A percentile compares a stretch with the other conserved stretches of the same genome.
These are phyloP conservation scores for Eudorcas thomsonii DNA, from an alignment of 2,113 vertebrate genomes.

Conservation along the genomic window DNA sequence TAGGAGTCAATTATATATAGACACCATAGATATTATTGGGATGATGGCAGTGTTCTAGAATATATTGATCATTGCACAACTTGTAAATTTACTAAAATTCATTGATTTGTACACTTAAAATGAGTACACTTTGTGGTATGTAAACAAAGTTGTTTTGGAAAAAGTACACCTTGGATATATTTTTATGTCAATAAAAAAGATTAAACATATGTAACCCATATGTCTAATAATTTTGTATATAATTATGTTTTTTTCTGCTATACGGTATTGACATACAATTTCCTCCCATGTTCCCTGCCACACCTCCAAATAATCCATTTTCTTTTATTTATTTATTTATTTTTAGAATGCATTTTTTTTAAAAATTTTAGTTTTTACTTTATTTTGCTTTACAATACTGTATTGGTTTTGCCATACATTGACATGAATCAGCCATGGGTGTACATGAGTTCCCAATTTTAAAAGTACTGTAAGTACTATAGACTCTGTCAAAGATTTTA, in stretches of 20 bases:
- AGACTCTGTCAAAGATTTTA: background rate
- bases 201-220: background rate
- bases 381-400: too few relatives aligned
- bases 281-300: background rate
- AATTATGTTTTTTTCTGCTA: background rate
- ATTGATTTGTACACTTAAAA: background rate
- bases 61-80: background rate
- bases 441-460: background rate
- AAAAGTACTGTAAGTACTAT: background rate
- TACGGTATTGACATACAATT: background rate
- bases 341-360: too few relatives aligned
- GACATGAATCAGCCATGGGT: too few relatives aligned
- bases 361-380: too few relatives aligned
- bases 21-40: background rate
- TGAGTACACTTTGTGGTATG: background rate
- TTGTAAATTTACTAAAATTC: background rate
- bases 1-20: background rate
- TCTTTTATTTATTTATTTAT: background rate
- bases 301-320: background rate
- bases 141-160: background rate
- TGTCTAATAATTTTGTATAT: background rate
- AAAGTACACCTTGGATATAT: background rate
- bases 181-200: background rate
- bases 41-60: background rate
- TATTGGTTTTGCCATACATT: too few relatives aligned